A percentile compares a stretch with the other conserved stretches of the same genome.
Conservation (phyloP, 2,113 vertebrate genomes). For the Tragulus kanchil region DNA sequence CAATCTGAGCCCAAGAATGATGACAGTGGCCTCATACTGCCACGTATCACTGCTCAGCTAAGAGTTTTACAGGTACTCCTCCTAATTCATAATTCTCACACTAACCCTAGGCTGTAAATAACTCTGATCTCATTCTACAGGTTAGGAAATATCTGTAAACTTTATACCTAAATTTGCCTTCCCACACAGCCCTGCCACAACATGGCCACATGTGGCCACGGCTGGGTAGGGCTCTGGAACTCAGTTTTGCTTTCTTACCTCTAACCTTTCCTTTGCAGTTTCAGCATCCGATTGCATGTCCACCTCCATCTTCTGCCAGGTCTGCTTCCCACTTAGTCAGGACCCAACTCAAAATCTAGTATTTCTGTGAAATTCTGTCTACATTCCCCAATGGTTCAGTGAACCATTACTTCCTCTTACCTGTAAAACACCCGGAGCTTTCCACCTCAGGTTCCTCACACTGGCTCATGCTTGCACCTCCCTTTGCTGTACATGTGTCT, state of each 20-base stretch:
- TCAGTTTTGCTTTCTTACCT: not conserved
- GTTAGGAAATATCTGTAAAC: not conserved
- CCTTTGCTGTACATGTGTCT: not conserved
- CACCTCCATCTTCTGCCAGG: not conserved
- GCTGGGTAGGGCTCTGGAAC: not conserved
- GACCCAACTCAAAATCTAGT: not conserved
- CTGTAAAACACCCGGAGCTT: not conserved
- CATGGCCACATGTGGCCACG: not conserved
- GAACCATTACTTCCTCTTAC: not conserved
- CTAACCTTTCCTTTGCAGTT: not conserved
- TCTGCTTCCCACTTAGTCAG: not conserved
- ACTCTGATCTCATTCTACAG: not conserved
- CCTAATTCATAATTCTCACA: not conserved
- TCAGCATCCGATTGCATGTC: not conserved
- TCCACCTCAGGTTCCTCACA: not conserved
- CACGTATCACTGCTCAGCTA: not conserved
- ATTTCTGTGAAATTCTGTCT: not conserved
- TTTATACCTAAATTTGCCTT: not conserved
- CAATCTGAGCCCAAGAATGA: not conserved
- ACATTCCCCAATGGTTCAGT: not conserved
- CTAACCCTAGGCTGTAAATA: not conserved
- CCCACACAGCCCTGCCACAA: not conserved
- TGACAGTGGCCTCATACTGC: not conserved
- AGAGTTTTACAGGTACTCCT: not conserved
- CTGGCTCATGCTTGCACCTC: not conserved